Evolutionary conservation across 2,888 invertebrate genomes (phyloP).

Genomic region (Carcina quercana): DNA sequence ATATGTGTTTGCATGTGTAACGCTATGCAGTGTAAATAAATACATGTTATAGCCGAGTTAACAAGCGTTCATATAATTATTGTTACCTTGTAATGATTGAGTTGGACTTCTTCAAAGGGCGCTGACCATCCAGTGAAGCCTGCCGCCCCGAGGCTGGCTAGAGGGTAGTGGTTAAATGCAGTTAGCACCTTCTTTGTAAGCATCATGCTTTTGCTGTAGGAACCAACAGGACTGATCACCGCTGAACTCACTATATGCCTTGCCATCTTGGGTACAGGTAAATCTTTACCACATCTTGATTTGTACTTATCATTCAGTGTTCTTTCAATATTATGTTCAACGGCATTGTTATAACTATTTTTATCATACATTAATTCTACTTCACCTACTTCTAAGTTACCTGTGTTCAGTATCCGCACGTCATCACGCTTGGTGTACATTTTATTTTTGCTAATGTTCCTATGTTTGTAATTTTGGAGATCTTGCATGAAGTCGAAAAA

Average conservation of each 20-base stretch:
- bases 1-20: not conserved
- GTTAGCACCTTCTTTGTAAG: constrained; percentile 77
- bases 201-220: constrained; percentile 83
- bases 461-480: constrained; percentile 27
- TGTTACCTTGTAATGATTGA: constrained; percentile 79
- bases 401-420: constrained; percentile 41
- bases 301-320: constrained; percentile 30
- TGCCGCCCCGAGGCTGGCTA: constrained; percentile 73
- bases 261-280: constrained; percentile 55
- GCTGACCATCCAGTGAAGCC: constrained; percentile 73
- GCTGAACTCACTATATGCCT: constrained; percentile 70
- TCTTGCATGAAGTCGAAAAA: constrained; percentile 75
- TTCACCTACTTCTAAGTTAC: constrained; percentile 37
- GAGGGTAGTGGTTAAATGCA: constrained; percentile 84
- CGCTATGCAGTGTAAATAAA: constrained; percentile 12
- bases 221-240: constrained; percentile 75
- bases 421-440: constrained; percentile 57
- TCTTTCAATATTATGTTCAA: constrained; percentile 32
- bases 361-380: constrained; percentile 42
- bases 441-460: constrained; percentile 31
- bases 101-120: constrained; percentile 73
- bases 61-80: not conserved
- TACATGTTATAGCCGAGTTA: not conserved
- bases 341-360: constrained; percentile 36
- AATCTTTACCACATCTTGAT: constrained; percentile 37